phyloP scores from a whole-genome alignment of 2,888 invertebrate genomes.

The Andricus quercusramuli region DNA sequence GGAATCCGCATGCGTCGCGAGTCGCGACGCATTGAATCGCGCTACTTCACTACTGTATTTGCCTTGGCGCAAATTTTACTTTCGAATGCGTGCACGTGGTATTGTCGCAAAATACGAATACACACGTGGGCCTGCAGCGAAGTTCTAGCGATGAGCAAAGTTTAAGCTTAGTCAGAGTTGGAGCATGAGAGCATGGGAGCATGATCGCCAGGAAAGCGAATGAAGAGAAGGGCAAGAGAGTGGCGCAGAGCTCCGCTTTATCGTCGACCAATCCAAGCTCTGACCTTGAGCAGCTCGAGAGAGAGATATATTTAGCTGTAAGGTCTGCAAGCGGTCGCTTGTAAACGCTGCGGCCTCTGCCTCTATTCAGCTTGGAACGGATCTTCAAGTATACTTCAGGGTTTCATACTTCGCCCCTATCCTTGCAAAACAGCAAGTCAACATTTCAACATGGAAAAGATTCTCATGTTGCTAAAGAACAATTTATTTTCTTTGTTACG shows the following conservation, averaged over 20 bases:
- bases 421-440: slow-evolving; percentile 3
- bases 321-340: slow-evolving; percentile 60
- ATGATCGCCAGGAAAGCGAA: slow-evolving; percentile 42
- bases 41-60: slow-evolving; percentile 46
- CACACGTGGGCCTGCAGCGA: slow-evolving; percentile 34
- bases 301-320: slow-evolving; percentile 63
- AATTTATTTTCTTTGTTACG: background rate
- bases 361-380: slow-evolving; percentile 28
- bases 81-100: slow-evolving; percentile 49
- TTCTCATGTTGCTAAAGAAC: background rate
- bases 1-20: slow-evolving; percentile 50
- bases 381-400: slow-evolving; percentile 36
- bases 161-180: slow-evolving; percentile 29
- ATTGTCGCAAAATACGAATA: slow-evolving; percentile 34
- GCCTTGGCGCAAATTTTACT: slow-evolving; percentile 52
- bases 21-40: slow-evolving; percentile 19
- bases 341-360: slow-evolving; percentile 36
- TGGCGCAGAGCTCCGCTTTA: slow-evolving; percentile 59
- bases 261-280: slow-evolving; percentile 60
- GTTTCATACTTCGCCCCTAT: background rate
- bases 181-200: slow-evolving; percentile 46
- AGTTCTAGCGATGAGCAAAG: slow-evolving; percentile 37
- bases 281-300: slow-evolving; percentile 61
- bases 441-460: slow-evolving; percentile 3
- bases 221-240: slow-evolving; percentile 55